Evolutionary conservation across 2,113 vertebrate species (phyloP), one percentile per base, ranked within the genome.

Genomic region (Lichenostomus cassidix): DNA sequence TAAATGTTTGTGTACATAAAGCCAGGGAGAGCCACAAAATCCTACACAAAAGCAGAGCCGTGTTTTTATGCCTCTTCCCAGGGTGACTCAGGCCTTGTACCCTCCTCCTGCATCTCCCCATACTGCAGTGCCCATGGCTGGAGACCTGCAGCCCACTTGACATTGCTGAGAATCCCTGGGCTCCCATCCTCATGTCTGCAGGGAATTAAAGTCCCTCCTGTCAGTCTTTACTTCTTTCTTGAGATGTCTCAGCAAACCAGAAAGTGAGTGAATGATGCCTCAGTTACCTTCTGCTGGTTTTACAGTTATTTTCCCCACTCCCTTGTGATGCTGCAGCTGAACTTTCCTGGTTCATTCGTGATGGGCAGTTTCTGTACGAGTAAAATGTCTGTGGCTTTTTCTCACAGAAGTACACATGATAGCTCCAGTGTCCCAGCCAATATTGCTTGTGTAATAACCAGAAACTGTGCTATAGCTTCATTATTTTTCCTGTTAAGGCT

Each of bases 1-100:
- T 53, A 42, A 84, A 47, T 33, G 10, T 20, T 59, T 91, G 39
- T 41, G 9, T 80, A 63, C 15, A 8, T 33, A n/a, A 6, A 67
- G 27, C 42, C 2, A 3, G n/a, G 42, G 46, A 68, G n/a, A 69
- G 25, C 12, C 56, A 70, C 39, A 73, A 64, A 67, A 42, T 41
- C 49, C 63, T 28, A 27, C 0, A 0, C 41, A 62, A 42, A 82
- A 92, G 46, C 46, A 67, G 33, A 83, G 21, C 0, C 2, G 37
- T 39, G 62, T 15, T 67, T 92, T 88, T 27, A 20, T n/a, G 37
- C 14, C n/a, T 79, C 31, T n/a, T 75, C 22, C 33, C 62, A 68
- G 44, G 2, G 0, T 3, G 4, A 12, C 70, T 52, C 2, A 5
- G 55, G 20, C 28, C 53, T 39, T 0, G 3, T 52, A 5, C 4